Percentiles rank a stretch among this genome's conserved stretches.
Evolutionary conservation across 2,113 vertebrate species (phyloP).

Genomic region (Poecilia latipinna): DNA sequence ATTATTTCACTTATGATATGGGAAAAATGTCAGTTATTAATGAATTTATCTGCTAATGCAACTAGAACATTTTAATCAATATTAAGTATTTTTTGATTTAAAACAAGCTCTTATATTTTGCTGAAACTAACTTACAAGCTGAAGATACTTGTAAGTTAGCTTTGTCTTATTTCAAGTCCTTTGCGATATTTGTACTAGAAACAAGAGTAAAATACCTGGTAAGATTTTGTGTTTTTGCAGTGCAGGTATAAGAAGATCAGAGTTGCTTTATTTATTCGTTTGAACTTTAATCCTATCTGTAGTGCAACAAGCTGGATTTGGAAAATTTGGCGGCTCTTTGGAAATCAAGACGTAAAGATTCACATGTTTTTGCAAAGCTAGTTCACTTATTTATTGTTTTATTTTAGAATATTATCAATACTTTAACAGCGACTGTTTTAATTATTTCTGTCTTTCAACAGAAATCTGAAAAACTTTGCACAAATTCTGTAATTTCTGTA

Average conservation of each 20-base stretch:
- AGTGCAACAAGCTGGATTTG: neutral
- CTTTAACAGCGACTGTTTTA: neutral
- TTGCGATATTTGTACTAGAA: too few species aligned
- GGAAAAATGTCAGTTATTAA: too few species aligned
- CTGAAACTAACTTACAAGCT: too few species aligned
- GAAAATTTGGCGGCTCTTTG: neutral
- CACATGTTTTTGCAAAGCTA: neutral
- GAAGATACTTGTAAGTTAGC: too few species aligned
- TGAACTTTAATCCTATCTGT: neutral
- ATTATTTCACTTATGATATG: too few species aligned
- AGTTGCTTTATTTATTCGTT: neutral
- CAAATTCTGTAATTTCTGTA: neutral
- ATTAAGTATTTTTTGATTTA: too few species aligned
- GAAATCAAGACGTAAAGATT: neutral
- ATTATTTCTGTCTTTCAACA: neutral
- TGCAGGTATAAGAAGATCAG: neutral
- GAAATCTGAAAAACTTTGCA: neutral
- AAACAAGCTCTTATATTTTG: too few species aligned
- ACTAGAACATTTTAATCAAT: too few species aligned
- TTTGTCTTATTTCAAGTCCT: too few species aligned
- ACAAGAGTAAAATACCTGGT: too few species aligned
- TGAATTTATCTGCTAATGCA: too few species aligned
- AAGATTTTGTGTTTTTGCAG: too few species aligned
- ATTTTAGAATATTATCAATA: neutral
- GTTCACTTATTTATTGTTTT: neutral